Evolutionary conservation across 2,797 vertebrate species (phyloP).

Genomic region (Phrynocephalus vlangalii): DNA sequence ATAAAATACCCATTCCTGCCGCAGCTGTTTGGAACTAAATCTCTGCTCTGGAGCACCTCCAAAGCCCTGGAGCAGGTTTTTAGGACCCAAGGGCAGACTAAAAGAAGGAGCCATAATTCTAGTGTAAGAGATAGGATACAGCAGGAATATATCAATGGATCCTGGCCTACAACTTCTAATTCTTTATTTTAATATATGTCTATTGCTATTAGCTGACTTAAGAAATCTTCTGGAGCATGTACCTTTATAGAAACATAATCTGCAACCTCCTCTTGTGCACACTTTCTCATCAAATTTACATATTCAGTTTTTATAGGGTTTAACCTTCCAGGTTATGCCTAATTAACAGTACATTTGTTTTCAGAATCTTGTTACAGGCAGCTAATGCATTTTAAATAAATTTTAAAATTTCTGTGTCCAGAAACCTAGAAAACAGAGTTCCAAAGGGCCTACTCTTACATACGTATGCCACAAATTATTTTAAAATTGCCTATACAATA

Average conservation of each 20-base stretch:
- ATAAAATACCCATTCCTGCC: too few relatives aligned
- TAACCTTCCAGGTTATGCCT: background rate
- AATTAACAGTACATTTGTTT: background rate
- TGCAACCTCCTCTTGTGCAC: background rate
- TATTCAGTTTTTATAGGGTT: background rate
- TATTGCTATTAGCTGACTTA: background rate
- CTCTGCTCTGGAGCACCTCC: too few relatives aligned
- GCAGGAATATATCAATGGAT: too few relatives aligned
- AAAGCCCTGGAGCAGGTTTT: too few relatives aligned
- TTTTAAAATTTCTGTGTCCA: background rate
- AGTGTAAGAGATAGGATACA: too few relatives aligned
- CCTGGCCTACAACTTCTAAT: background rate
- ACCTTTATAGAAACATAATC: background rate
- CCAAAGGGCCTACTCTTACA: too few relatives aligned
- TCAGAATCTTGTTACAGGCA: background rate
- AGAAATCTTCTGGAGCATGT: background rate
- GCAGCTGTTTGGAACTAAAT: too few relatives aligned
- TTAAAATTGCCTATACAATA: too few relatives aligned
- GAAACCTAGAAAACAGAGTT: too few relatives aligned
- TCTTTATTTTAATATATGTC: background rate
- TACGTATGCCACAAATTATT: too few relatives aligned
- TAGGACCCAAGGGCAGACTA: too few relatives aligned
- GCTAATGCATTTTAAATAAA: background rate
- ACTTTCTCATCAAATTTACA: background rate
- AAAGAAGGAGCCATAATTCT: too few relatives aligned